These are phyloP conservation scores for Caloenas nicobarica DNA, from an alignment of 2,113 vertebrate species.

Conservation along the genomic window DNA sequence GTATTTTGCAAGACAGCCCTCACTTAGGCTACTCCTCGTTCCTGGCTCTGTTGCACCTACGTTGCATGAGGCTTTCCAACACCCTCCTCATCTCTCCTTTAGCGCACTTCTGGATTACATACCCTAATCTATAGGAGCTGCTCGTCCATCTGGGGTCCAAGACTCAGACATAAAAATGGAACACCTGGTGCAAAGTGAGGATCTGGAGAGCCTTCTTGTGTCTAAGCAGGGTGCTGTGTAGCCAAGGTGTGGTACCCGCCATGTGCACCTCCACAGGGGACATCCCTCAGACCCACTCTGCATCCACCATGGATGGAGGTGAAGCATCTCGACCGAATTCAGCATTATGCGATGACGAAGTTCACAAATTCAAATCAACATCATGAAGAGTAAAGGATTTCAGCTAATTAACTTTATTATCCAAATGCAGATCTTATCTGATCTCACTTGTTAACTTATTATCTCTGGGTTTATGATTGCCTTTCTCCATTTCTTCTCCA, in stretches of 20 bases:
- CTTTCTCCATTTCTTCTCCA: background rate
- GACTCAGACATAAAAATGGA: background rate
- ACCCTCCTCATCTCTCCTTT: background rate
- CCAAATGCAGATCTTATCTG: background rate
- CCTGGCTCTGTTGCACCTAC: background rate
- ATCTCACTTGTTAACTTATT: background rate
- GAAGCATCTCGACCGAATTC: background rate
- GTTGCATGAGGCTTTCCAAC: background rate
- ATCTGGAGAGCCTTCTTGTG: background rate
- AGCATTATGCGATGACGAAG: fast-evolving
- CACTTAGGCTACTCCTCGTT: background rate
- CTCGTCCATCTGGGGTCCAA: background rate
- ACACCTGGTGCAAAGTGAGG: background rate
- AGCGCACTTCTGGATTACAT: background rate
- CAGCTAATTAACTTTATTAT: background rate
- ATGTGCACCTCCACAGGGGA: fast-evolving
- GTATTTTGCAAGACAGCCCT: background rate
- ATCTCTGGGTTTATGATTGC: background rate
- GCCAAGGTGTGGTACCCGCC: fast-evolving
- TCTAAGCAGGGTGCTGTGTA: background rate
- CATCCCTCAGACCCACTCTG: background rate
- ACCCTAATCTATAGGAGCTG: background rate
- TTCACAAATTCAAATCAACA: background rate
- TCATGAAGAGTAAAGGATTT: background rate
- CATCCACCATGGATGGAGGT: background rate